Percentiles rank a stretch among this genome's conserved stretches.
Conservation (phyloP, 2,113 vertebrate genomes). For the Piaya cayana region DNA sequence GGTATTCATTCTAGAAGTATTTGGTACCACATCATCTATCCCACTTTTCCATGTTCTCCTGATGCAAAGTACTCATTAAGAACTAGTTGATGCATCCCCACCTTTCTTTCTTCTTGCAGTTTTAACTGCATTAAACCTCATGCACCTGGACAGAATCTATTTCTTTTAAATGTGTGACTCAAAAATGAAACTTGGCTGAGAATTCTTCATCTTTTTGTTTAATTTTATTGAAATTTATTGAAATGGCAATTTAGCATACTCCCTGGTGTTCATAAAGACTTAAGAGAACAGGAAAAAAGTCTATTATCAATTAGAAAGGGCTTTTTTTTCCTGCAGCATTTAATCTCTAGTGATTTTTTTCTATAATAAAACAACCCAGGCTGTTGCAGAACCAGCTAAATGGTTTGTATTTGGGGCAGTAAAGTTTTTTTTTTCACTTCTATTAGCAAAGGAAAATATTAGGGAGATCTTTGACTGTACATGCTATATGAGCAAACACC, state of each 20-base stretch:
- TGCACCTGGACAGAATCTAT: neutral
- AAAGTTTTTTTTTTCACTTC: constrained; percentile 37
- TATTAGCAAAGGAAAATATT: constrained; percentile 82
- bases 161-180: neutral
- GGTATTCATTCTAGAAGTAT: neutral
- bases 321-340: neutral
- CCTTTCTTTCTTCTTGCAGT: neutral
- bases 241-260: neutral
- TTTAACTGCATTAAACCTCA: neutral
- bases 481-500: constrained; percentile 80
- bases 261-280: neutral
- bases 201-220: neutral
- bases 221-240: neutral
- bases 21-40: neutral
- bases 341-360: constrained; percentile 33
- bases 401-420: constrained; percentile 34
- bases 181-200: neutral
- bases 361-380: neutral
- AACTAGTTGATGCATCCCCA: neutral
- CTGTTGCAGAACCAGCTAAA: constrained; percentile 20
- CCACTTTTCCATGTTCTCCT: neutral
- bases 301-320: neutral
- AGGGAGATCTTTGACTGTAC: constrained; percentile 79
- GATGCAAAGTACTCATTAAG: neutral
- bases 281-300: neutral